Base-by-base conservation (phyloP, 2,797 vertebrate genomes). In the Sebastes taczanowskii region DNA sequence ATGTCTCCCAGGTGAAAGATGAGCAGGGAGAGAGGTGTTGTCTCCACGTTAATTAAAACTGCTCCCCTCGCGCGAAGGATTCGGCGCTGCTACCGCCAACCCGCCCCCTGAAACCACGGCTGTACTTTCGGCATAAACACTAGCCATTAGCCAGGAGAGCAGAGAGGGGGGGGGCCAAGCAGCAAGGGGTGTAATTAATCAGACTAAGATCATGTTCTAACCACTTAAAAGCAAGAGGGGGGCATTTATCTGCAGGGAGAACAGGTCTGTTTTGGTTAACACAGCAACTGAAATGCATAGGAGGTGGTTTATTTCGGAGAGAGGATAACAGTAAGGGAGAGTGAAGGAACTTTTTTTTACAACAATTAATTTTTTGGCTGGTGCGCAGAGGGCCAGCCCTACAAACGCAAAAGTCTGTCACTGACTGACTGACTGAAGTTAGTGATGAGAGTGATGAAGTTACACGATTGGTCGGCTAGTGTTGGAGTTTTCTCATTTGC, bases 1-100 rank as follows among this genome's bases (percentile, higher is more conserved):
- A 94, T 94, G 94, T 96, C 96, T 96, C 91, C 92, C 96, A 97
- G 96, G 96, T 97, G 94, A 97, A 96, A 96, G 96, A 96, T 96
- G 91, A 95, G 83, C 93, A 93, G 90, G 84, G 93, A 94, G 91
- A 94, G 90, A 95, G 92, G 94, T 96, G 95, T 95, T 92, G 92
- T 93, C 93, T 94, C 90, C 84, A 90, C 87, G 78, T 95, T 96
- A 96, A 96, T 96, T 96, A 96, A 95, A 96, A 95, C 88, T 84
- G 88, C 82, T 94, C 93, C 93, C 88, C 83, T 91, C 84, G 91
- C 86, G 77, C 63, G 80, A 90, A 49, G 85, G 86, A 91, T 80
- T 83, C 76, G n/a, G 80, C 56, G 10, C 81, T 71, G 87, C 85
- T 81, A 87, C 87, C 80, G 27, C 76, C 82, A 91, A 74, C 86